These are phyloP conservation scores for Lasioglossum oenotherae DNA, from an alignment of 2,888 invertebrate genomes.

Conservation along the genomic window DNA sequence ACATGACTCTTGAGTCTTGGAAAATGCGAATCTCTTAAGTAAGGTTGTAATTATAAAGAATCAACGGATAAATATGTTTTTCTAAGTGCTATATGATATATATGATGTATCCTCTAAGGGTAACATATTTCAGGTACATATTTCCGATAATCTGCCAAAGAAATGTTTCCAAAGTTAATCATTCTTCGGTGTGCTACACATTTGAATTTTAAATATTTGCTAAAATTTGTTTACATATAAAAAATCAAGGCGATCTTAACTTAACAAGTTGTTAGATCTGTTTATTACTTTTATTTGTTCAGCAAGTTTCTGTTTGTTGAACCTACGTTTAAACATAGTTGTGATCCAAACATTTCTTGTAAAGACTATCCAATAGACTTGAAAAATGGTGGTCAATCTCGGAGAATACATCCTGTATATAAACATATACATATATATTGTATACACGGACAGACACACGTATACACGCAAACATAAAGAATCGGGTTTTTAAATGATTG, in stretches of 20 bases:
- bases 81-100: constrained; percentile 34
- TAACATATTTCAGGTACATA: not conserved
- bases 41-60: constrained; percentile 40
- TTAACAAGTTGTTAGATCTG: not conserved
- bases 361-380: not conserved
- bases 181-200: not conserved
- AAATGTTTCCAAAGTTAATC: not conserved
- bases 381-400: not conserved
- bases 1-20: constrained; percentile 52
- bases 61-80: constrained; percentile 36
- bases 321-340: not conserved
- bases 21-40: constrained; percentile 34
- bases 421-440: not conserved
- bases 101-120: not conserved
- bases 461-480: not conserved
- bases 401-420: not conserved
- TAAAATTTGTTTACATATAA: too few species aligned
- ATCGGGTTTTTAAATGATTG: constrained; percentile 27
- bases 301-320: not conserved
- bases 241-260: not conserved
- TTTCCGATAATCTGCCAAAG: not conserved
- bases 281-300: not conserved
- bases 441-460: not conserved
- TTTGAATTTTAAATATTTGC: too few species aligned
- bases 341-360: not conserved